phyloP scores from a whole-genome alignment of 2,113 vertebrate species.

The Peromyscus californicus region DNA sequence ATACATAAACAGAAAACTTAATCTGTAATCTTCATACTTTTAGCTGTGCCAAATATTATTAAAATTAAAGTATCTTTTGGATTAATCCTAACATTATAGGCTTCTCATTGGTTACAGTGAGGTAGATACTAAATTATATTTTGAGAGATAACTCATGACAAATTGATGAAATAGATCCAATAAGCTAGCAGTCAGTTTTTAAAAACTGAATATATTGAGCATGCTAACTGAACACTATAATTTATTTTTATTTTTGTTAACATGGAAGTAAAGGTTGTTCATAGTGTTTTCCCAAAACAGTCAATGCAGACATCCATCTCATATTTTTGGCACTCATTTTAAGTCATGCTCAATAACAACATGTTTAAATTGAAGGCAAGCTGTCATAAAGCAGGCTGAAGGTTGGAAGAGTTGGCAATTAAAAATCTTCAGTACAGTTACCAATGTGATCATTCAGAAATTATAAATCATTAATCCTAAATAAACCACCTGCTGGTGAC shows the following conservation, averaged over 20 bases:
- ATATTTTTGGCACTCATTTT: slow-evolving; percentile 50
- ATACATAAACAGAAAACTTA: neutral
- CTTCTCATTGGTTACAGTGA: neutral
- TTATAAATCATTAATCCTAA: slow-evolving; percentile 59
- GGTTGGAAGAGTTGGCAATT: slow-evolving; percentile 51
- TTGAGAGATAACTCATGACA: slow-evolving; percentile 17
- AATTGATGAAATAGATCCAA: neutral
- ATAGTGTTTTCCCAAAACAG: slow-evolving; percentile 44
- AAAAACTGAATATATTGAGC: neutral
- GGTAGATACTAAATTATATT: neutral
- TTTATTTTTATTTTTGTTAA: slow-evolving; percentile 67
- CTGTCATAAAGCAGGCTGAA: slow-evolving; percentile 60
- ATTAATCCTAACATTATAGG: neutral
- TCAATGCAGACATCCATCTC: slow-evolving; percentile 37
- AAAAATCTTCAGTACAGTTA: slow-evolving; percentile 30
- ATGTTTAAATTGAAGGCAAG: slow-evolving; percentile 68
- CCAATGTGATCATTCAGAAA: slow-evolving; percentile 69
- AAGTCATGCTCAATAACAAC: slow-evolving; percentile 34
- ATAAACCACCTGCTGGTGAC: slow-evolving; percentile 60
- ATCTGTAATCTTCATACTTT: neutral
- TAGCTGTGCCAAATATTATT: neutral
- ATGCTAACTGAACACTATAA: slow-evolving; percentile 25
- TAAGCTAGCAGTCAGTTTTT: neutral
- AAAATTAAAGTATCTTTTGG: neutral
- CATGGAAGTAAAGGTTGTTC: slow-evolving; percentile 2